Conservation (phyloP, 2,113 vertebrate species). For the Odocoileus virginianus region DNA sequence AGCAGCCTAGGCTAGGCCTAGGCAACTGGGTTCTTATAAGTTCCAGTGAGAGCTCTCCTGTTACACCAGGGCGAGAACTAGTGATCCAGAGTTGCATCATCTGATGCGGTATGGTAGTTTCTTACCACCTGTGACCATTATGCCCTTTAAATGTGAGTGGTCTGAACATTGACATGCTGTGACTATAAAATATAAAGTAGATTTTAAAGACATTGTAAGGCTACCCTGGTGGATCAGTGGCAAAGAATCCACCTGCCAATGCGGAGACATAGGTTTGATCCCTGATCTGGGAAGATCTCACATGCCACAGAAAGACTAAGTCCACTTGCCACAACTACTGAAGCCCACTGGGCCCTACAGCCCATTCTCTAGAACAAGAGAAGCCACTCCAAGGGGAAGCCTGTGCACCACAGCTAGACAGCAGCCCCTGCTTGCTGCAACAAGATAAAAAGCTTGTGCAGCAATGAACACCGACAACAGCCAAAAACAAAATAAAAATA, state of each 20-base stretch:
- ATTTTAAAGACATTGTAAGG: not conserved
- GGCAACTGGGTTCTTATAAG: not conserved
- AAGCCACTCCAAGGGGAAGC: not conserved
- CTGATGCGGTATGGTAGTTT: not conserved
- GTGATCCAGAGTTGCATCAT: not conserved
- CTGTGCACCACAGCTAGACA: not conserved
- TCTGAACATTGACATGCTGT: not conserved
- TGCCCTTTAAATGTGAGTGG: not conserved
- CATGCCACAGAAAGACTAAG: not conserved
- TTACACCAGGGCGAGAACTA: not conserved
- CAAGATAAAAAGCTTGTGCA: not conserved
- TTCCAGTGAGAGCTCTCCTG: not conserved
- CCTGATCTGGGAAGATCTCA: not conserved
- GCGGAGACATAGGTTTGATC: not conserved
- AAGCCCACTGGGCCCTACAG: not conserved
- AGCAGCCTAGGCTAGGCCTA: not conserved
- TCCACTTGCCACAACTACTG: not conserved
- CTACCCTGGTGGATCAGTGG: not conserved
- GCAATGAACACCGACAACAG: not conserved
- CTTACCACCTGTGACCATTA: not conserved
- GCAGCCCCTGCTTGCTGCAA: not conserved
- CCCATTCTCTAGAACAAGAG: not conserved
- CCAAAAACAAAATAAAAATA: not conserved
- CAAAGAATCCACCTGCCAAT: not conserved
- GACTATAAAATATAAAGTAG: not conserved